Conservation (phyloP, 2,113 vertebrate species). For the Danio rerio region GRCz12tu NC_133180.1:13293501-13294000, state of each 20-base stretch:
- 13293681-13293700: not conserved
- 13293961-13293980: no score
- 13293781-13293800: constrained; percentile 71
- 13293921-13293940: not conserved
- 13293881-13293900: not conserved
- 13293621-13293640: not conserved
- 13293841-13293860: constrained; percentile 54
- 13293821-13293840: constrained; percentile 31
- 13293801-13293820: constrained; percentile 47
- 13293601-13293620: not conserved
- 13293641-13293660: no score
- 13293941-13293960: no score
- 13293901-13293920: not conserved
- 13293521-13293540: no score
- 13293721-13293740: not conserved
- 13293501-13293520: no score
- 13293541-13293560: no score
- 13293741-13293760: constrained; percentile 34
- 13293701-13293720: not conserved
- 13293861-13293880: constrained; percentile 23
- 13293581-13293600: no score
- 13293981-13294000: no score
- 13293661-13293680: not conserved
- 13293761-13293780: constrained; percentile 57
- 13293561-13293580: no score